Conservation (phyloP, 2,797 vertebrate species). For the Hoplostethus atlanticus region DNA sequence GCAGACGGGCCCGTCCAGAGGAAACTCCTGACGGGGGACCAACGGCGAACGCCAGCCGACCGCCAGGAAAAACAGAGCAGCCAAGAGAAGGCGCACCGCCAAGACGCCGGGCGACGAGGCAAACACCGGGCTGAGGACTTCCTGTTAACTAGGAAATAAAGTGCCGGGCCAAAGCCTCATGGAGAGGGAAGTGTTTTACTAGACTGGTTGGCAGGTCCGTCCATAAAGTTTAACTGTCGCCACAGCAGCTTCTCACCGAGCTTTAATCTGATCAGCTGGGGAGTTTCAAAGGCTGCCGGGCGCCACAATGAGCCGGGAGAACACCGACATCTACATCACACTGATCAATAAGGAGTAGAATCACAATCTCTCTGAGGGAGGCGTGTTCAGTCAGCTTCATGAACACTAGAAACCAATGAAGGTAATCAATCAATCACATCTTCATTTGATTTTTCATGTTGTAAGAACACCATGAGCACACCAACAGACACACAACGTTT, state of each 20-base stretch:
- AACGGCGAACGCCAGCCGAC: slow-evolving; percentile 23
- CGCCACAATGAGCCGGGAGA: no score
- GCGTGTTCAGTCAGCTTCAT: no score
- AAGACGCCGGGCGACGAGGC: not conserved
- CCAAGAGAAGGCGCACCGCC: slow-evolving; percentile 33
- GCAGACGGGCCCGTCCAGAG: slow-evolving; percentile 37
- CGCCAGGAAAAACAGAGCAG: slow-evolving; percentile 52
- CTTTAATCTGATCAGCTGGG: not conserved
- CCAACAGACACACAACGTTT: not conserved
- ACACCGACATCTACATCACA: no score
- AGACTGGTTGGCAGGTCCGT: not conserved
- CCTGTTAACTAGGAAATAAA: slow-evolving; percentile 45
- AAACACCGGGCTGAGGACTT: slow-evolving; percentile 4
- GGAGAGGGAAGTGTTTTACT: not conserved
- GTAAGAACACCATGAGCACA: no score
- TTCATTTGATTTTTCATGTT: no score
- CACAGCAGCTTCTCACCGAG: not conserved
- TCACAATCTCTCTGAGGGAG: no score
- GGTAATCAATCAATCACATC: no score
- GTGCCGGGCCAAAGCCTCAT: not conserved
- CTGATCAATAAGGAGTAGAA: no score
- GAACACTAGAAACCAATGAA: no score
- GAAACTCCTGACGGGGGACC: slow-evolving; percentile 50
- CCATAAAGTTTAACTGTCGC: not conserved
- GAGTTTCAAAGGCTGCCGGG: not conserved